phyloP scores from a whole-genome alignment of 1,140 invertebrate species.

The Diachasma alloeum region DNA sequence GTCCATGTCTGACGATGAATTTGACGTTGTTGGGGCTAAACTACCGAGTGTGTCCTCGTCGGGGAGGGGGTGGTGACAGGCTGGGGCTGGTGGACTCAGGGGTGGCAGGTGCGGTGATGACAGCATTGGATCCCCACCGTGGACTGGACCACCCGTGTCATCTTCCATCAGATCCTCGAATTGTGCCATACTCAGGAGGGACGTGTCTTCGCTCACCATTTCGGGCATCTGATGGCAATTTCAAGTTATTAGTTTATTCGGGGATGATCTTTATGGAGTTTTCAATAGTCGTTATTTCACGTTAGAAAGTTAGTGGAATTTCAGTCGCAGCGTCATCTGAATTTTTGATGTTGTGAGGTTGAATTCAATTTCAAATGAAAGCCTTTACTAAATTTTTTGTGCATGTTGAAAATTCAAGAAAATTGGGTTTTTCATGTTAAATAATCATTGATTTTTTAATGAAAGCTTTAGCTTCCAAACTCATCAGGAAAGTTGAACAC shows the following conservation, averaged over 20 bases:
- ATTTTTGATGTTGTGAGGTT: no score
- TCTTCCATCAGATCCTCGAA: slow-evolving; percentile 86
- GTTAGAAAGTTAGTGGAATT: no score
- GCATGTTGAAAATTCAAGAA: no score
- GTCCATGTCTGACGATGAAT: slow-evolving; percentile 62
- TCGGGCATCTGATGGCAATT: slow-evolving; percentile 65
- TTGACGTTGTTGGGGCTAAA: slow-evolving; percentile 57
- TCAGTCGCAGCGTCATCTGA: no score
- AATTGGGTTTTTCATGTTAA: no score
- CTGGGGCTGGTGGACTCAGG: slow-evolving; percentile 54
- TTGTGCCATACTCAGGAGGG: slow-evolving; percentile 72
- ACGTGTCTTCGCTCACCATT: slow-evolving; percentile 63
- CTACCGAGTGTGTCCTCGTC: slow-evolving; percentile 62
- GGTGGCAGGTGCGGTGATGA: slow-evolving; percentile 67
- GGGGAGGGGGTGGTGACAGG: slow-evolving; percentile 55
- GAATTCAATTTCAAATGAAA: no score
- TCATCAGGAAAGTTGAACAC: no score
- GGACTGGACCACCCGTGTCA: slow-evolving; percentile 73
- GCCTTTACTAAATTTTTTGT: no score
- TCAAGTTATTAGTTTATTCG: background rate
- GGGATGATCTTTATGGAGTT: background rate
- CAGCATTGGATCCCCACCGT: slow-evolving; percentile 74
- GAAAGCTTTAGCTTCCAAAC: no score
- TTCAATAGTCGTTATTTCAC: no score
- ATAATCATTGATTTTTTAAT: no score